These are phyloP conservation scores for Hydroisotoma schaefferi DNA, from an alignment of 2,888 invertebrate genomes.

Conservation along the genomic window DNA sequence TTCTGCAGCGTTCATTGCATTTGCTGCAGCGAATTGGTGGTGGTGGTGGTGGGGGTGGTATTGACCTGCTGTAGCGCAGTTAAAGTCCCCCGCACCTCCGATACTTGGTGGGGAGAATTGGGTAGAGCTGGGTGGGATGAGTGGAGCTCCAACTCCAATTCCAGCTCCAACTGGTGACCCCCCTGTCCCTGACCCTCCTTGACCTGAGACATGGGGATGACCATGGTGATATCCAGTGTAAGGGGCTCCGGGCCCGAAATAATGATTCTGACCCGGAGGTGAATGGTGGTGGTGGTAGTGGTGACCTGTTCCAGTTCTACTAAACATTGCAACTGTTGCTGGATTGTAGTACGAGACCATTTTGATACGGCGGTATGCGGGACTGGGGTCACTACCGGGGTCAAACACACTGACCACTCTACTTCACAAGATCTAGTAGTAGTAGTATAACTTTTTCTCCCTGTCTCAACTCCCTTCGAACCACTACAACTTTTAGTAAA, in stretches of 20 bases:
- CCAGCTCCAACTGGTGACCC: conserved; percentile 26
- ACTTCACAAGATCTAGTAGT: no score
- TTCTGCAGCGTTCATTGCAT: conserved; percentile 39
- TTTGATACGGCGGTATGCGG: no score
- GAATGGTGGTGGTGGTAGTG: conserved; percentile 46
- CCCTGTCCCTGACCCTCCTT: conserved; percentile 23
- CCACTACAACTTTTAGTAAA: conserved; percentile 16
- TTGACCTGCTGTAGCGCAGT: no score
- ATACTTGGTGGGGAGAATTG: conserved; percentile 47
- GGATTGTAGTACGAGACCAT: conserved; percentile 48
- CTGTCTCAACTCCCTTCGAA: not conserved
- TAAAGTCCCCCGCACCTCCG: conserved; percentile 45
- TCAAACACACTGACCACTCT: conserved; percentile 22
- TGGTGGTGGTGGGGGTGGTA: conserved; percentile 29
- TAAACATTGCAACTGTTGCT: conserved; percentile 45
- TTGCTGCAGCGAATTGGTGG: conserved; percentile 44
- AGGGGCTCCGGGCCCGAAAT: conserved; percentile 41
- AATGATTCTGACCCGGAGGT: conserved; percentile 46
- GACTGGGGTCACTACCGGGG: conserved; percentile 34
- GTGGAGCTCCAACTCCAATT: conserved; percentile 25
- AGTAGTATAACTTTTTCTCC: not conserved
- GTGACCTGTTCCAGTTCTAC: conserved; percentile 43
- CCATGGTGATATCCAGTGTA: conserved; percentile 30
- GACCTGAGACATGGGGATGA: conserved; percentile 31
- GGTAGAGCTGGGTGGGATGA: conserved; percentile 34